Percentiles rank a stretch among this genome's conserved stretches.
These are phyloP conservation scores for Simalia tracyae DNA, from an alignment of 2,797 vertebrate species.

Conservation along the genomic window DNA sequence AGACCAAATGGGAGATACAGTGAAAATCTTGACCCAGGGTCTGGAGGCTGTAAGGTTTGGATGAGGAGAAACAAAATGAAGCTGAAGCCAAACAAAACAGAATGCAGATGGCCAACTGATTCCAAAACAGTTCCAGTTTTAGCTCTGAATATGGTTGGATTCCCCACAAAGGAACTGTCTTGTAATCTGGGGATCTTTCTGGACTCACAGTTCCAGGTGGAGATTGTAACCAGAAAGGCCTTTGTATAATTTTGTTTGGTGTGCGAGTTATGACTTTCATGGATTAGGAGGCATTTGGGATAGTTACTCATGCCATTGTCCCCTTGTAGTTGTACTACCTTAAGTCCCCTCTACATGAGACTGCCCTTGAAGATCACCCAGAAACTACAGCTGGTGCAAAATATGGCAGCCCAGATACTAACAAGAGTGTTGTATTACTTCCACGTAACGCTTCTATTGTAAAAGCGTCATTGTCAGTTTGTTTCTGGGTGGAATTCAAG, in stretches of 20 bases:
- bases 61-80: background rate
- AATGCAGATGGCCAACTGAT: background rate
- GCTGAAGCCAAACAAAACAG: background rate
- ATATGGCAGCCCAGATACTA: background rate
- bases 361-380: background rate
- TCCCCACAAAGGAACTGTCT: background rate
- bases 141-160: background rate
- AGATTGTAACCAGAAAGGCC: background rate
- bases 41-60: background rate
- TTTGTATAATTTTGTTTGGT: background rate
- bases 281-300: background rate
- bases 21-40: background rate
- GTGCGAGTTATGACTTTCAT: background rate
- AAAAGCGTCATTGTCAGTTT: background rate
- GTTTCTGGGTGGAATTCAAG: background rate
- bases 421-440: background rate
- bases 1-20: background rate
- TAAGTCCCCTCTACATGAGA: background rate
- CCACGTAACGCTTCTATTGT: background rate
- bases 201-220: background rate
- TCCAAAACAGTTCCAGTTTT: background rate
- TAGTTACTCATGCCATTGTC: background rate
- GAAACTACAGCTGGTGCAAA: background rate
- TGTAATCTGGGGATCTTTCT: background rate
- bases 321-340: background rate